Conservation (phyloP, 1,140 invertebrate species). For the Melitaea cinxia region DNA sequence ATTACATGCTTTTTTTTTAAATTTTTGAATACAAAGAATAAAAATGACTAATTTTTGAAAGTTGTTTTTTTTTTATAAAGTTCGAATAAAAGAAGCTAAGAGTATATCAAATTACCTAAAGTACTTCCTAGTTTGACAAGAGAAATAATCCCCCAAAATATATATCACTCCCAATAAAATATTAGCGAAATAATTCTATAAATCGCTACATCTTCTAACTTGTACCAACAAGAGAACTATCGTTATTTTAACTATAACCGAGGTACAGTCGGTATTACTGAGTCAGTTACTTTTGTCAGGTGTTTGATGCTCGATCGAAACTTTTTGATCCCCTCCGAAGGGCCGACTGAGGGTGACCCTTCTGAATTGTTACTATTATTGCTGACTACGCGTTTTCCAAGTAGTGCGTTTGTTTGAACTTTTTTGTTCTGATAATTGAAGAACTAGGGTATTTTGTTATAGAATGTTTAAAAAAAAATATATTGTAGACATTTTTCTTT, state of each 20-base stretch:
- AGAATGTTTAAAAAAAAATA: too few relatives aligned
- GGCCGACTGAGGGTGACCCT: neutral
- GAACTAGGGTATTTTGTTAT: neutral
- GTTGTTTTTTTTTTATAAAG: too few relatives aligned
- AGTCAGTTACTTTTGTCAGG: neutral
- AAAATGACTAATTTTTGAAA: too few relatives aligned
- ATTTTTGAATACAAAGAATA: too few relatives aligned
- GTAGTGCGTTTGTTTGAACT: neutral
- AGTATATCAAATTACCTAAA: too few relatives aligned
- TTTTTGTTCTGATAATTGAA: neutral
- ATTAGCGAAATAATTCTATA: neutral
- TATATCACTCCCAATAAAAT: too few relatives aligned
- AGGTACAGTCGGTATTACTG: neutral
- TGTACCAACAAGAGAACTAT: neutral
- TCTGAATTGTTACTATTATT: neutral
- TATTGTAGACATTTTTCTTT: too few relatives aligned
- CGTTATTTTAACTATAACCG: neutral
- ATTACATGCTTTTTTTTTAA: too few relatives aligned
- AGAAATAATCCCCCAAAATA: too few relatives aligned
- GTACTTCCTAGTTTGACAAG: too few relatives aligned
- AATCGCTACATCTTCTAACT: neutral
- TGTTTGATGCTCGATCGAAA: neutral
- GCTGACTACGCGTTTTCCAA: neutral
- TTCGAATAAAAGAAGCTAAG: too few relatives aligned
- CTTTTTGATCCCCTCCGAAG: slow-evolving; percentile 1